Base-by-base conservation (phyloP, 1,140 invertebrate genomes). In the Drosophila mojavensis region DNA sequence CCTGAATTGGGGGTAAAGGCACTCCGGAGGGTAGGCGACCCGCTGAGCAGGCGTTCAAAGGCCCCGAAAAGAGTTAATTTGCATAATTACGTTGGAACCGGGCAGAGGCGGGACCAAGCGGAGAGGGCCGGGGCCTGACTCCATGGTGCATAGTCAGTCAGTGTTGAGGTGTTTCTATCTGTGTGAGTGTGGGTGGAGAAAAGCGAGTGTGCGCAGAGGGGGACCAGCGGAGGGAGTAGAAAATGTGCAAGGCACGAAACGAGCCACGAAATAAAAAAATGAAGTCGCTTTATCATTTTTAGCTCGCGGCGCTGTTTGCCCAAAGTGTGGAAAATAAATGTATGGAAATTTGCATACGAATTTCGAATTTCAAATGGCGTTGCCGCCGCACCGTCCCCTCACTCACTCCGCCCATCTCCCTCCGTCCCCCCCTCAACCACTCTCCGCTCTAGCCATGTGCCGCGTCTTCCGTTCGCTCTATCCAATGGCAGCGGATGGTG, bases 261-360 rank as follows among this genome's bases (percentile, higher is more conserved):
- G 70, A 81, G 78, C 61, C 70, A 67, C 76, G 71, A 82, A 83
- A 67, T 75, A 54, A 72, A 86, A 85, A 85, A 86, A 86, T 86
- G 79, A 86, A 86, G 83, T 82, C 82, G 82, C 83, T 86, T 86
- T 86, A 86, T 86, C 82, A 86, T 86, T 86, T 86, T 86, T 86
- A 86, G 82, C 83, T 59, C 45, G 83, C 83, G 83, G 82, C 83
- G 68, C 68, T 76, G 79, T 83, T 88, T 88, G 83, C 71, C 68
- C 82, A 88, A 82, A 82, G 83, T 86, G 82, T 86, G 82, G 82
- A 86, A 86, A 86, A 86, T 86, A 88, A 82, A 88, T 86, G 82
- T 82, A 86, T 85, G 83, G 39, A 88, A 86, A 85, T 85, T 85
- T 85, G 82, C 82, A 85, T 85, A 86, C 82, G 79, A 81, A 81